Base-by-base conservation (phyloP, 2,113 vertebrate genomes). In the Pyxicephalus adspersus region DNA sequence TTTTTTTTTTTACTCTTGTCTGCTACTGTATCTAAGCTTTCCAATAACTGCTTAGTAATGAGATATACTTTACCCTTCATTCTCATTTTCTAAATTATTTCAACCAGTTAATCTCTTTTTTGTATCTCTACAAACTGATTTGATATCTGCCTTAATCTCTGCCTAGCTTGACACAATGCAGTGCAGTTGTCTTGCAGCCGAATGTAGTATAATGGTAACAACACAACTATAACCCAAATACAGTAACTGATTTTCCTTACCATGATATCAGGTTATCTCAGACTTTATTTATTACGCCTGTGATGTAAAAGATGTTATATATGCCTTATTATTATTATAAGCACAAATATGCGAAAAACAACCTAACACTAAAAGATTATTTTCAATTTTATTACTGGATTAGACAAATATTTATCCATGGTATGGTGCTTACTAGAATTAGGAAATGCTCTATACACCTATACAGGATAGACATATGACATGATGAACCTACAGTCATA, bases 1-100 rank as follows among this genome's bases (percentile, higher is more conserved):
- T n/a, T n/a, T n/a, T n/a, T n/a, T 51, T 66, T 54, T 51, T 55
- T 50, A 57, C 9, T 57, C 15, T 57, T 74, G 60, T 64, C 51
- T 74, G 22, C 70, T 38, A 22, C 70, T 45, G 51, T 66, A 28
- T 75, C 51, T 60, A 74, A 81, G 80, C 80, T 75, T 73, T 75
- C 63, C 71, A 52, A 63, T 60, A 82, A 82, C 71, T 66, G 51
- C 70, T 58, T 31, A 50, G 50, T 75, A 82, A 82, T 82, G 70
- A 75, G 80, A 82, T 81, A 74, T 75, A 34, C 61, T 82, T 78
- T 79, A 79, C 77, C 54, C 71, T 66, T 66, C 51, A 45, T 73
- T 82, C 80, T 75, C 70, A 75, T 82, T 82, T 82, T 82, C 70
- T 50, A 82, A 82, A 75, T 82, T 66, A 75, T 82, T 82, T 82